Evolutionary conservation across 2,113 vertebrate species (phyloP).

Genomic region (Daphoenositta chrysoptera): DNA sequence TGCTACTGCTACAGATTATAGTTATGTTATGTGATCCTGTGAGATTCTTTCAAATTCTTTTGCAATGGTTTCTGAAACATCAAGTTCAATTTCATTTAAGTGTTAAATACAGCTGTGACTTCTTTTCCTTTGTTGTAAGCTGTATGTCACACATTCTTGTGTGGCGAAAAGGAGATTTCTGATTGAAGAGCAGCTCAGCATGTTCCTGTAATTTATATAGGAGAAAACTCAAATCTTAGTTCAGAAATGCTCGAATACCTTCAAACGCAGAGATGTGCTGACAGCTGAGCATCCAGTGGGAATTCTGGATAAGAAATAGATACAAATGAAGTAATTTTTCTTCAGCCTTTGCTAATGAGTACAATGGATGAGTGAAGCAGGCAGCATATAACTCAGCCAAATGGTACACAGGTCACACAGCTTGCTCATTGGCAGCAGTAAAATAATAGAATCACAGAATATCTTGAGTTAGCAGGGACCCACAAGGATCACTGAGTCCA

Average conservation of each 20-base stretch:
- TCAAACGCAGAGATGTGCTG: constrained; percentile 2
- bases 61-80: neutral
- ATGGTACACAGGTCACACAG: neutral
- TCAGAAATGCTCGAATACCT: constrained; percentile 18
- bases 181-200: constrained; percentile 3
- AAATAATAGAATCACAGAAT: neutral
- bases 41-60: neutral
- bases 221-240: neutral
- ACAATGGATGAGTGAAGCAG: neutral
- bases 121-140: neutral
- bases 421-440: neutral
- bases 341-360: constrained; percentile 37
- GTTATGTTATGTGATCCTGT: neutral
- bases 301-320: constrained; percentile 17
- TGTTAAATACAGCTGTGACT: neutral
- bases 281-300: constrained; percentile 18
- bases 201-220: constrained; percentile 34
- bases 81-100: neutral
- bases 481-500: neutral
- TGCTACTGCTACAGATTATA: neutral
- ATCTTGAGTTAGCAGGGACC: neutral
- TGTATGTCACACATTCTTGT: neutral
- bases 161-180: neutral
- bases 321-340: neutral
- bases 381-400: neutral